phyloP scores from a whole-genome alignment of 2,797 vertebrate species.

The Zalophus californianus region DNA sequence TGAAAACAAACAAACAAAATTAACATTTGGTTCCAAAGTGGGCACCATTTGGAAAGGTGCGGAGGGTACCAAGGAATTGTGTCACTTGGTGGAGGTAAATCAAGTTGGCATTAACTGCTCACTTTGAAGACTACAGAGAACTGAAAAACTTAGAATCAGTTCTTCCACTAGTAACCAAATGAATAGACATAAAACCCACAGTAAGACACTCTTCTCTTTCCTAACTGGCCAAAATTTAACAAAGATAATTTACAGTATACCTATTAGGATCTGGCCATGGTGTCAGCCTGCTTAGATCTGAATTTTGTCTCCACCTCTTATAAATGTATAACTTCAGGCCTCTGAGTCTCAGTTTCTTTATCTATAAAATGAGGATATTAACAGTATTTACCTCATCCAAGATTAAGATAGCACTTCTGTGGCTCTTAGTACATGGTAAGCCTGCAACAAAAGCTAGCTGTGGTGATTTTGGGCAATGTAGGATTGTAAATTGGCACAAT shows the following conservation, averaged over 20 bases:
- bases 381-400: not conserved
- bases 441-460: not conserved
- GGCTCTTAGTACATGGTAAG: not conserved
- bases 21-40: not conserved
- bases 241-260: not conserved
- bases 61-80: fast-evolving
- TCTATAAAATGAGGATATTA: fast-evolving
- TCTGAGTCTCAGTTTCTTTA: not conserved
- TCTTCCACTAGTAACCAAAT: not conserved
- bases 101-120: too few species aligned
- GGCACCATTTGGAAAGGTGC: not conserved
- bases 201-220: not conserved
- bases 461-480: fast-evolving
- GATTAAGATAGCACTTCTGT: fast-evolving
- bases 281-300: not conserved
- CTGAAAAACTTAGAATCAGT: not conserved
- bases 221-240: not conserved
- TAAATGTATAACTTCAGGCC: fast-evolving
- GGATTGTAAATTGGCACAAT: fast-evolving
- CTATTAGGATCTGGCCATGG: not conserved
- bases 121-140: not conserved
- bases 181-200: not conserved
- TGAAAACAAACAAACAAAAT: not conserved
- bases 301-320: not conserved
- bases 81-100: too few species aligned